phyloP scores from a whole-genome alignment of 2,797 vertebrate genomes.

The Acanthopagrus latus region DNA sequence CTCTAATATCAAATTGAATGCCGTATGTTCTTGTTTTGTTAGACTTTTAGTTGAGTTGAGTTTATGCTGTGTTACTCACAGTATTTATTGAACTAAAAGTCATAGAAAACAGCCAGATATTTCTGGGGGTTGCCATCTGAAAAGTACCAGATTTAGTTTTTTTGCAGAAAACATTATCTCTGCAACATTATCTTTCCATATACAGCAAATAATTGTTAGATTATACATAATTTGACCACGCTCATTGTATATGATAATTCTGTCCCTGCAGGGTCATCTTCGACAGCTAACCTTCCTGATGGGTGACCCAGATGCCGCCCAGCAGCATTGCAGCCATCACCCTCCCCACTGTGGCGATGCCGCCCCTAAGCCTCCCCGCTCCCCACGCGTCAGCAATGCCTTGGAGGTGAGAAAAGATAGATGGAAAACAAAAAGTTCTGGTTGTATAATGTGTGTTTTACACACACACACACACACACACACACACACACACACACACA shows the following conservation, averaged over 20 bases:
- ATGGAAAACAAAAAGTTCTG: not conserved
- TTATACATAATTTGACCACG: not conserved
- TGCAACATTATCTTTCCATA: constrained; percentile 13
- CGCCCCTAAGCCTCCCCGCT: constrained; percentile 67
- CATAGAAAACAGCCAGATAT: not conserved
- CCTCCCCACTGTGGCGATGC: constrained; percentile 66
- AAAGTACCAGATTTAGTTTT: not conserved
- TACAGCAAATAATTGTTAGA: not conserved
- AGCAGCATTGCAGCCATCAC: constrained; percentile 82
- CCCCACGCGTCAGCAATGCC: constrained; percentile 51
- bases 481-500: not conserved
- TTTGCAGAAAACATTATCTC: not conserved
- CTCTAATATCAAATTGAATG: not conserved
- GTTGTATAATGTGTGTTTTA: not conserved
- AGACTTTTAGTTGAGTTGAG: not conserved
- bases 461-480: too few species aligned
- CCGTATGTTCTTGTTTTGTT: not conserved
- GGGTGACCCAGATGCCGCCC: constrained; percentile 85
- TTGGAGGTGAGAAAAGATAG: constrained; percentile 70
- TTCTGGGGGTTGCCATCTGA: not conserved
- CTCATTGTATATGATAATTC: not conserved
- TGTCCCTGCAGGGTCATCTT: constrained; percentile 84
- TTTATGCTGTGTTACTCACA: not conserved
- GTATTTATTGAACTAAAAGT: not conserved
- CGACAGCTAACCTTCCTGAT: constrained; percentile 89